Evolutionary conservation across 1,140 invertebrate genomes (phyloP).

Genomic region (Rhynchophorus ferrugineus): DNA sequence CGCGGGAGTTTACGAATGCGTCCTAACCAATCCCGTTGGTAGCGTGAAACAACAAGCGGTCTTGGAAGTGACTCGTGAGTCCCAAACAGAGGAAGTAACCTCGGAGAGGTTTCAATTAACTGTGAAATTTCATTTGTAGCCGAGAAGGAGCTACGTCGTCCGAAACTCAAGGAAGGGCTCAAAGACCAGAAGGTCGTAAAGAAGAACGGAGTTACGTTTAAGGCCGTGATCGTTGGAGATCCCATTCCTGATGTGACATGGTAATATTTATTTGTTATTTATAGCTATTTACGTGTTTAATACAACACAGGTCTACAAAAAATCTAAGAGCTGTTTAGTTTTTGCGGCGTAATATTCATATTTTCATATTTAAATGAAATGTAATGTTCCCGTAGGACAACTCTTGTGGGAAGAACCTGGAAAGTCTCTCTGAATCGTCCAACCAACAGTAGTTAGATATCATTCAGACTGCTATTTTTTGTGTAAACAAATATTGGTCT

Average conservation of each 20-base stretch:
- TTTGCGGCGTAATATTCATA: too few species aligned
- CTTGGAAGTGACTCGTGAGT: conserved; percentile 63
- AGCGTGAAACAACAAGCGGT: conserved; percentile 61
- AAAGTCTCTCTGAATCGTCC: too few species aligned
- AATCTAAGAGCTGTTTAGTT: too few species aligned
- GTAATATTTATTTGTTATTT: conserved; percentile 35
- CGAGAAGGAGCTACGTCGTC: conserved; percentile 65
- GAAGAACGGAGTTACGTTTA: conserved; percentile 63
- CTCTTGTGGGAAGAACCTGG: too few species aligned
- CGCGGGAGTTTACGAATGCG: conserved; percentile 68
- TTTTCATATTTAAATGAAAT: too few species aligned
- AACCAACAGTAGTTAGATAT: too few species aligned
- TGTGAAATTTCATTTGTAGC: conserved; percentile 47
- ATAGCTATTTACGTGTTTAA: background rate
- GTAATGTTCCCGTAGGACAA: too few species aligned
- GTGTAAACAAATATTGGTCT: too few species aligned
- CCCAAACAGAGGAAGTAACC: too few species aligned
- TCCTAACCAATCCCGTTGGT: conserved; percentile 68
- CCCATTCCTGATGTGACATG: conserved; percentile 58
- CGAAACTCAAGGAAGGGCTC: conserved; percentile 59
- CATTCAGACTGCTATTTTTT: too few species aligned
- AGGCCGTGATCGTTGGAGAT: conserved; percentile 71
- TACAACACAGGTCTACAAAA: background rate
- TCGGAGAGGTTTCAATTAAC: too few species aligned
- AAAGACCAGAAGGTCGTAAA: conserved; percentile 61